Percentiles rank a stretch among this genome's conserved stretches.
These are phyloP conservation scores for Erinaceus europaeus DNA, from an alignment of 2,113 vertebrate genomes.

Conservation along the genomic window DNA sequence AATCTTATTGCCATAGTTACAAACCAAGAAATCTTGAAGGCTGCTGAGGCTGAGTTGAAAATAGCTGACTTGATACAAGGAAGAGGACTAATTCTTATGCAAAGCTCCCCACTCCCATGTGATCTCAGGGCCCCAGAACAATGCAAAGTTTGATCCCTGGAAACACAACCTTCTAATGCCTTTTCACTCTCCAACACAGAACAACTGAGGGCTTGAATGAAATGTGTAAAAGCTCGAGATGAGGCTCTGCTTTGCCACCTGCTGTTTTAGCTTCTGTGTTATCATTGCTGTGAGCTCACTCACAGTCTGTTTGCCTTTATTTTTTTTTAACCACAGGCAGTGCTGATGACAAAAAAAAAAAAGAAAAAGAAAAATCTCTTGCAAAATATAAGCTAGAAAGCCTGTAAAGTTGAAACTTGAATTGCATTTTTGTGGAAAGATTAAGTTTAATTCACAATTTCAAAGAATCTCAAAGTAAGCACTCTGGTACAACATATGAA, in stretches of 20 bases:
- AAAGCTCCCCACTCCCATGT: constrained; percentile 73
- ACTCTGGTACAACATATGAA: too few species aligned
- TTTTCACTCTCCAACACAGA: constrained; percentile 59
- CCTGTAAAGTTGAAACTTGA: neutral
- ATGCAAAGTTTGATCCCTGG: constrained; percentile 75
- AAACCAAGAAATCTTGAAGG: constrained; percentile 80
- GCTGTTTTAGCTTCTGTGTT: neutral
- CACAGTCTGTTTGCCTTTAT: neutral
- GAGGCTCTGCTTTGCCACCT: neutral
- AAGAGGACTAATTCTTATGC: constrained; percentile 79
- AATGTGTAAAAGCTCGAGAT: constrained; percentile 31
- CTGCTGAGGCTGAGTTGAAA: constrained; percentile 78
- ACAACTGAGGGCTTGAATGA: constrained; percentile 47
- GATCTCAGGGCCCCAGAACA: constrained; percentile 75
- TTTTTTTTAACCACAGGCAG: constrained; percentile 12
- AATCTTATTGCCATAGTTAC: constrained; percentile 86
- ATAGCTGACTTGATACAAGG: constrained; percentile 76
- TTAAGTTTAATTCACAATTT: too few species aligned
- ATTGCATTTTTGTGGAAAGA: too few species aligned
- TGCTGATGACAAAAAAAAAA: neutral
- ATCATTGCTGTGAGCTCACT: neutral
- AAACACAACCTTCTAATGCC: constrained; percentile 35
- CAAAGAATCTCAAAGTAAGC: too few species aligned
- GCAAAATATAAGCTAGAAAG: constrained; percentile 13
- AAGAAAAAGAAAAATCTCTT: too few species aligned